Base-by-base conservation (phyloP, 2,888 invertebrate genomes). In the Strigamia transsilvanica region DNA sequence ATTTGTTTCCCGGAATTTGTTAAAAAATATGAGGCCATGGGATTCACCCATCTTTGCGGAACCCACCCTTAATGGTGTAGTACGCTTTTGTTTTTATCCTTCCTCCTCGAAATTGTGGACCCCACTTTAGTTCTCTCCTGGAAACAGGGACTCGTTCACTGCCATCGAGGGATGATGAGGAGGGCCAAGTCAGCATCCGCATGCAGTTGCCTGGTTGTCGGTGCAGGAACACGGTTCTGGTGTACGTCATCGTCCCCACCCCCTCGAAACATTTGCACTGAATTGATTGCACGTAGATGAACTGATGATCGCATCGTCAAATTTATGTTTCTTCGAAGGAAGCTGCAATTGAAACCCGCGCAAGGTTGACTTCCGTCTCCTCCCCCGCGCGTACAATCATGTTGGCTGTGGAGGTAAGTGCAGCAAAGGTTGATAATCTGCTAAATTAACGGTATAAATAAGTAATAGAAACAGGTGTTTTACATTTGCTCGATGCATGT, bases 311-410 rank as follows among this genome's bases (percentile, higher is more conserved):
- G 10, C 27, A 27, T 73, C 73, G 73, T 73, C 27, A 12, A 27
- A 27, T 73, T 32, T 32, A 73, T 73, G 73, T 27, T 73, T 12
- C 73, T 73, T 12, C 27, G 9, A 27, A 27, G 12, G 32, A 32
- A 73, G 73, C 73, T 32, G n/a, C 73, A 73, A 73, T 73, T 73
- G 73, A 73, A 73, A 32, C 73, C n/a, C 73, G 73, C 10, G 73
- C 73, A 73, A 27, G 73, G 73, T 73, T 73, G 32, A 73, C 73
- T 73, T 73, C 73, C 73, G 73, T 73, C 73, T 73, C 73, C 73
- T 73, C 73, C 73, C 73, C 73, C 73, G 73, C 73, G 73, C 73
- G 73, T 73, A 73, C 73, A 73, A 73, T 73, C 73, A 73, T 73
- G 73, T 73, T 73, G 73, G 73, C 73, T 73, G 73, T 73, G 13